Evolutionary conservation across 2,888 invertebrate genomes (phyloP), one percentile per base, ranked within the genome.

Genomic region (Saturnia pavonia): DNA sequence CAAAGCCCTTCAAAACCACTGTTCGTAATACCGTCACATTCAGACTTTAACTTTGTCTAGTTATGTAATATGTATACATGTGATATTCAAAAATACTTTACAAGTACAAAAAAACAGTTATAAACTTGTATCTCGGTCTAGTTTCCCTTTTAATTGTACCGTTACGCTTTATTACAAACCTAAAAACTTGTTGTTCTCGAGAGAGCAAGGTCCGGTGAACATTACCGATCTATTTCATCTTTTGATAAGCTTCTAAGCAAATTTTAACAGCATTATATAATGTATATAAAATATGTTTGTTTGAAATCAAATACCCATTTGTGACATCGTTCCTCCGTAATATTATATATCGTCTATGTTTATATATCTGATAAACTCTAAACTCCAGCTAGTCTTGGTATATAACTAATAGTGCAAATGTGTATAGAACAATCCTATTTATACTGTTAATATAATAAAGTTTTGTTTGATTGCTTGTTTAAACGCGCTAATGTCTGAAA

Each of bases 151-250:
- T 72, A 34, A 60, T 63, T 68, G 65, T 71, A 78, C 78, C 77
- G 78, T 81, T 82, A 34, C 34, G 34, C 34, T 34, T 34, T 34
- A 80, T 71, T 65, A 73, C 74, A 75, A 75, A 73, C 72, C 72
- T 73, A 74, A 74, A 74, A 78, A 78, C 77, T 75, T 76, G 76
- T 76, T 76, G 76, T 76, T 76, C 74, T 77, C 66, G 75, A 69
- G 69, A 71, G 70, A 77, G 72, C 70, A 74, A 77, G 78, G 79
- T 80, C 77, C 78, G 75, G 79, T 77, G 82, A 79, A 78, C 79
- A 80, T 80, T 80, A 81, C 81, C 76, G 81, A 82, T 81, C 74
- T 71, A 78, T 79, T 76, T 78, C 74, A 72, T 73, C 74, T 76
- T 72, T 68, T 76, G 85, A 85, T 84, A 83, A 74, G 27, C 57